Evolutionary conservation across 2,113 vertebrate genomes (phyloP), one percentile per base, ranked within the genome.

Genomic region (Brachyistius frenatus): DNA sequence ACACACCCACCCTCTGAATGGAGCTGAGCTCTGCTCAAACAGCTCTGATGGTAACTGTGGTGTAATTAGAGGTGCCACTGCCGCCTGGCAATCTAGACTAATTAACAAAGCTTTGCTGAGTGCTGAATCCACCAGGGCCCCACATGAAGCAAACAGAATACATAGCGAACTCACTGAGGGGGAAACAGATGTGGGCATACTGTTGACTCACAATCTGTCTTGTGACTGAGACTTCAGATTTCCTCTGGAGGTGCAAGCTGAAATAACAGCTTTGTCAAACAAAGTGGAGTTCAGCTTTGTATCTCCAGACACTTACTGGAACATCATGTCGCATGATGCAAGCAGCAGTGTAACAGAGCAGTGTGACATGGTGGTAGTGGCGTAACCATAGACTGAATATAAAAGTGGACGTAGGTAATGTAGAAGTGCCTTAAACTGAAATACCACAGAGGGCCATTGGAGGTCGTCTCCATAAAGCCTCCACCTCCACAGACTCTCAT

Each of bases 41-140:
- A 74, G 54, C 70, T 65, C 0, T 35, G 66, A 81, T 63, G 62
- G 50, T 15, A 75, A 76, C 78, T 62, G 49, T 4, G 46, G 49
- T 50, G 78, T 60, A 69, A 86, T 84, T 66, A 80, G 73, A 81
- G 72, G 57, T 70, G 65, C 66, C 32, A 49, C 52, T 30, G 56
- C 60, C 14, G 76, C 73, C 35, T 72, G 35, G 73, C 53, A 78
- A 81, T 67, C 65, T 30, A 8, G 5, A 54, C 76, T 83, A 83
- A 90, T 85, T 88, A 86, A 76, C 60, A 70, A 82, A 80, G 86
- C 78, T 88, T 71, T 69, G 47, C 75, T 66, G 73, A 32, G 46
- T 75, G 58, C 56, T 63, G 39, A 61, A 35, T 79, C 65, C 69
- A 1, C 73, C 23, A 71, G 68, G 73, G 78, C 7, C 56, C 54